These are phyloP conservation scores for Drosophila testacea DNA, from an alignment of 2,888 invertebrate genomes.

Conservation along the genomic window DNA sequence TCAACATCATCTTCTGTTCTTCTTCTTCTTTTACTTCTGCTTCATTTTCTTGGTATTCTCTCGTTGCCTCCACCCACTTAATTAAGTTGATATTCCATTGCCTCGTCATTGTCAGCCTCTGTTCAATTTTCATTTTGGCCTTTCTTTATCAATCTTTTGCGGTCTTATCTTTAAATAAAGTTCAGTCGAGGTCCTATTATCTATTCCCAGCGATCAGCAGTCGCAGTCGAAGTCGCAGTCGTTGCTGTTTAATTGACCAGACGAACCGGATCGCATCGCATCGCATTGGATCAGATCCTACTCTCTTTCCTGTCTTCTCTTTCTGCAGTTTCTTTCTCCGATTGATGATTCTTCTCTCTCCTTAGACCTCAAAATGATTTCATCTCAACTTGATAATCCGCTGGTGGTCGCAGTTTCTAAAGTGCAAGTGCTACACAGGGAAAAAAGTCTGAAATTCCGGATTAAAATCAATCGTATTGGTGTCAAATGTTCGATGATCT, in stretches of 20 bases:
- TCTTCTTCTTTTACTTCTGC: background rate
- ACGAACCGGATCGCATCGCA: slow-evolving; percentile 48
- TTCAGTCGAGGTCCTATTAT: slow-evolving; percentile 83
- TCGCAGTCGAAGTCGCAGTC: slow-evolving; percentile 22
- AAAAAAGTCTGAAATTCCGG: too few relatives aligned
- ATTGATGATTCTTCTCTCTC: slow-evolving; percentile 22
- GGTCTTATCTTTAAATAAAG: slow-evolving; percentile 82
- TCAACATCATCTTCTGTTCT: slow-evolving; percentile 14
- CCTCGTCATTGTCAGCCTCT: slow-evolving; percentile 27
- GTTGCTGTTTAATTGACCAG: slow-evolving; percentile 71
- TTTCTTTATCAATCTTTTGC: slow-evolving; percentile 81
- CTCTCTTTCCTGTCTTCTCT: background rate
- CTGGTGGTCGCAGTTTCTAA: slow-evolving; percentile 46
- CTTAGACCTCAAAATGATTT: slow-evolving; percentile 1
- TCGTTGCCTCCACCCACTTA: slow-evolving; percentile 66
- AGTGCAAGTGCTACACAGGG: slow-evolving; percentile 4
- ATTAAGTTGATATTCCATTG: slow-evolving; percentile 51
- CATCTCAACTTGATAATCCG: slow-evolving; percentile 43
- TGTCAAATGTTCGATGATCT: too few relatives aligned
- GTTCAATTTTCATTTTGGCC: slow-evolving; percentile 56
- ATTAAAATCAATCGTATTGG: too few relatives aligned
- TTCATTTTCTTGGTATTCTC: background rate
- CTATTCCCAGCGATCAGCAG: slow-evolving; percentile 81
- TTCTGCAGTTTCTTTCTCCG: background rate
- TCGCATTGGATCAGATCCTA: slow-evolving; percentile 6